Evolutionary conservation across 2,113 vertebrate genomes (phyloP).

Genomic region (Pan troglodytes): NHGRI_mPanTro3-v2.1_pri NC_072414.2:29828001-29828500

Average conservation of each 20-base stretch:
- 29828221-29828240: not conserved
- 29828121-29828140: constrained; percentile 53
- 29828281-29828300: not conserved
- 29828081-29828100: constrained; percentile 60
- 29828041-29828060: constrained; percentile 62
- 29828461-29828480: constrained; percentile 79
- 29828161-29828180: not conserved
- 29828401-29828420: constrained; percentile 71
- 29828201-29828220: not conserved
- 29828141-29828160: constrained; percentile 52
- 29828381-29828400: not conserved
- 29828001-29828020: constrained; percentile 69
- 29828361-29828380: not conserved
- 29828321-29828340: not conserved
- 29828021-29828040: constrained; percentile 67
- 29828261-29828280: not conserved
- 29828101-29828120: constrained; percentile 56
- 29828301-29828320: not conserved
- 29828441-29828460: constrained; percentile 79
- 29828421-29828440: constrained; percentile 69
- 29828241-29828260: not conserved
- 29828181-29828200: not conserved
- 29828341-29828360: not conserved
- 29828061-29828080: constrained; percentile 61
- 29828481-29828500: constrained; percentile 70